A percentile compares a stretch with the other conserved stretches of the same genome.
phyloP scores from a whole-genome alignment of 2,888 invertebrate genomes.

The Drosophila prostipennis region DNA sequence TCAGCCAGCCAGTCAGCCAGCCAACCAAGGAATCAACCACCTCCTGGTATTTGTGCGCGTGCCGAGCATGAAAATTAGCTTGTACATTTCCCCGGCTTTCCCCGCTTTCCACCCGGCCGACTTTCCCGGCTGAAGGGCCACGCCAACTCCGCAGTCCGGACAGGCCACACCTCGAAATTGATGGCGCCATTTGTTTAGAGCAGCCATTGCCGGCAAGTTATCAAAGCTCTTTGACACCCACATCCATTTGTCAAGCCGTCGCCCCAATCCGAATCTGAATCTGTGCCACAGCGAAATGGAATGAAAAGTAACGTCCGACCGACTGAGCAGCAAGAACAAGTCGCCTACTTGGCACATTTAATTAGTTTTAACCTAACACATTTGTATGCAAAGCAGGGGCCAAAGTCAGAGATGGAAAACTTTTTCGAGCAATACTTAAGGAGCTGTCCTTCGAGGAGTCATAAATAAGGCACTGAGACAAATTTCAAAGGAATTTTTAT shows the following conservation, averaged over 20 bases:
- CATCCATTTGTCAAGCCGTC: slow-evolving; percentile 79
- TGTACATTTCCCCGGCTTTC: slow-evolving; percentile 46
- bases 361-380: slow-evolving; percentile 68
- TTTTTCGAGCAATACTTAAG: slow-evolving; percentile 33
- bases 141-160: slow-evolving; percentile 18
- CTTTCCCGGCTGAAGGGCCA: slow-evolving; percentile 34
- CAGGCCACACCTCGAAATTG: slow-evolving; percentile 72
- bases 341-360: slow-evolving; percentile 50
- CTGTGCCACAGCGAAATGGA: slow-evolving; percentile 64
- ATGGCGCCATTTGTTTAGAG: slow-evolving; percentile 69
- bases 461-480: background rate
- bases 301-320: slow-evolving; percentile 15
- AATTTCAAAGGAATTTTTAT: background rate
- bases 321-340: slow-evolving; percentile 23
- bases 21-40: slow-evolving; percentile 46
- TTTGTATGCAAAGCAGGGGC: slow-evolving; percentile 51
- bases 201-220: slow-evolving; percentile 75
- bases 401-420: slow-evolving; percentile 54
- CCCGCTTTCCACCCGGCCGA: slow-evolving; percentile 10
- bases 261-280: slow-evolving; percentile 67
- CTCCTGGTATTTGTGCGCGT: slow-evolving; percentile 69
- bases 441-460: slow-evolving; percentile 5
- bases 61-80: slow-evolving; percentile 77
- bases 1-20: slow-evolving; percentile 49
- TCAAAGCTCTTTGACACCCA: slow-evolving; percentile 80